A percentile compares a stretch with the other conserved stretches of the same genome.
phyloP scores from a whole-genome alignment of 1,140 invertebrate species.

The Eubasilissa regina region DNA sequence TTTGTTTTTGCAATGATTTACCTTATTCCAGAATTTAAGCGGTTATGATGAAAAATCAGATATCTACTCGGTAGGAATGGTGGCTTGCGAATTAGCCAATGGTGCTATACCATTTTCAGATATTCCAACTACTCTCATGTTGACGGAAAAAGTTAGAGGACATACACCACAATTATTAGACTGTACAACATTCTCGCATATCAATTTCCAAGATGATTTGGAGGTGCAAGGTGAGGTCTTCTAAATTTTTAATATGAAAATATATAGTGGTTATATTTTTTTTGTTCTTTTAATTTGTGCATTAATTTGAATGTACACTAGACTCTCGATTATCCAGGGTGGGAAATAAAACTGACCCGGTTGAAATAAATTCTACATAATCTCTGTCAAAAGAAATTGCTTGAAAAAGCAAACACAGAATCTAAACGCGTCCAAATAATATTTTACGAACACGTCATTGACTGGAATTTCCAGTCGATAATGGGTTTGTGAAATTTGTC shows the following conservation, averaged over 20 bases:
- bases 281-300: background rate
- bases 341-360: too few species aligned
- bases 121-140: conserved; percentile 88
- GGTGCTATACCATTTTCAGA: conserved; percentile 89
- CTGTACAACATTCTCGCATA: conserved; percentile 79
- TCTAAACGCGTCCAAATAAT: too few species aligned
- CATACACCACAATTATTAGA: conserved; percentile 85
- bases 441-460: too few species aligned
- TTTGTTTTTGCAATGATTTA: conserved; percentile 6
- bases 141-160: conserved; percentile 90
- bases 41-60: conserved; percentile 93
- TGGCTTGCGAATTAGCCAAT: conserved; percentile 91
- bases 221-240: conserved; percentile 67
- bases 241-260: conserved; percentile 23
- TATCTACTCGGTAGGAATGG: conserved; percentile 91
- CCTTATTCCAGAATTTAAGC: conserved; percentile 79
- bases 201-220: conserved; percentile 71
- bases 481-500: too few species aligned
- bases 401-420: too few species aligned
- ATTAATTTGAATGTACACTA: too few species aligned
- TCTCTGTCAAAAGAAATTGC: too few species aligned
- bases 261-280: background rate
- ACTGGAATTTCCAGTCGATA: too few species aligned
- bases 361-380: too few species aligned
- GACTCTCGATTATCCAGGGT: too few species aligned